Evolutionary conservation across 2,113 vertebrate genomes (phyloP), one percentile per base, ranked within the genome.

Genomic region (Gambusia affinis): DNA sequence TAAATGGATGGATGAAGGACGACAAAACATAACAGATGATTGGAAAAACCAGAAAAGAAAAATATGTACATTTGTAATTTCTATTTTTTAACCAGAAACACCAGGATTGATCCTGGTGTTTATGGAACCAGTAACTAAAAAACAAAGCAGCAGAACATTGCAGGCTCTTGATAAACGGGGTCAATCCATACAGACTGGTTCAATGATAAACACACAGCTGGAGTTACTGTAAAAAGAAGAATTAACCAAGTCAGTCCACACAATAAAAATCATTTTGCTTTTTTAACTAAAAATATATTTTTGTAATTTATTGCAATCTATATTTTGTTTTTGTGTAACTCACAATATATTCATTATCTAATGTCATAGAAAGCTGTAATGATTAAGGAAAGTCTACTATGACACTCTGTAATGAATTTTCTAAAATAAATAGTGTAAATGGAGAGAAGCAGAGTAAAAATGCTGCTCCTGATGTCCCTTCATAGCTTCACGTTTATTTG

Each of bases 131-230:
- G 12, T 17, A 29, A 69, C 14, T 19, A 35, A 67, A 73, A 3
- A 5, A 63, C 37, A 60, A 22, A 81, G 30, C n/a, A 64, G 54
- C 61, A 62, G 51, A 29, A 39, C 22, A 66, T 31, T 28, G 63
- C 0, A 8, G 1, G 15, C 83, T 85, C 72, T 31, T 61, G 2
- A 68, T 24, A 73, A 71, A 72, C 19, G 42, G 14, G 87, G 88
- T 86, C 79, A 73, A 81, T 91, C 83, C 42, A 89, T 87, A 83
- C 12, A 64, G 7, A 70, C 14, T 8, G 27, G 42, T 35, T 75
- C 66, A 66, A 8, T 76, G 70, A 73, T 73, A 83, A 72, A 72
- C 64, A 66, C 54, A 66, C 64, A 62, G 70, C 35, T 39, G 57
- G 12, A 6, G 14, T 37, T 17, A 14, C 22, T 24, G 47, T 8